Conservation (phyloP, 35 echinoderm and acorn worm species). For the Lytechinus pictus region DNA sequence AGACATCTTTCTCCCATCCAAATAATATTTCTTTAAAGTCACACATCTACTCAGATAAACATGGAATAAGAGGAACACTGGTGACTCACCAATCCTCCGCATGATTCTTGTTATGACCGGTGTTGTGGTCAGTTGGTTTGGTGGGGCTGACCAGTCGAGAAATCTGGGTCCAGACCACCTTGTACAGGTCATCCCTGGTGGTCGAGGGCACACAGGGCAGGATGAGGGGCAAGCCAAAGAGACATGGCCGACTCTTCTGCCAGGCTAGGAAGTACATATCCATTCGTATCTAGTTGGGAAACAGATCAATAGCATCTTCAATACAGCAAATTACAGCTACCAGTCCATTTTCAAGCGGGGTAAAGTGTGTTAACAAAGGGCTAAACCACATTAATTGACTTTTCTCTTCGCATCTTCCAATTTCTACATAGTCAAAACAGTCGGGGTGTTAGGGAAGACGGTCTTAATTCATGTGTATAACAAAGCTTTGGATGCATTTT, state of each 20-base stretch:
- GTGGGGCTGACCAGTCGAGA: slow-evolving; percentile 82
- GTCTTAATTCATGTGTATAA: too few species aligned
- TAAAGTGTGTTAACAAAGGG: too few species aligned
- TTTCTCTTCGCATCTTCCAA: too few species aligned
- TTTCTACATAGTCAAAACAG: too few species aligned
- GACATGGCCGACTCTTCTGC: slow-evolving; percentile 88
- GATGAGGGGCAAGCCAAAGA: slow-evolving; percentile 94
- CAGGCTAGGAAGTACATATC: slow-evolving; percentile 97
- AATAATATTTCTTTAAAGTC: too few species aligned
- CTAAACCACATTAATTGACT: too few species aligned
- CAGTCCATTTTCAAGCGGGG: too few species aligned
- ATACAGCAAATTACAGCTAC: background rate
- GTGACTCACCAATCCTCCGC: slow-evolving; percentile 98
- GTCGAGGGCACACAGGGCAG: slow-evolving; percentile 71
- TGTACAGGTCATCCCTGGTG: slow-evolving; percentile 78
- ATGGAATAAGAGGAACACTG: background rate
- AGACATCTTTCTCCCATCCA: too few species aligned
- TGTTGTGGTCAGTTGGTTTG: slow-evolving; percentile 64
- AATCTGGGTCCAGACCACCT: slow-evolving; percentile 88
- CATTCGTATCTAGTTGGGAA: slow-evolving; percentile 82
- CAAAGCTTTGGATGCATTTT: too few species aligned
- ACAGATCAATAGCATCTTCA: background rate
- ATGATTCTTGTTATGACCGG: slow-evolving; percentile 84
- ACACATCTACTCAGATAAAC: background rate
- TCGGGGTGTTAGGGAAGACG: too few species aligned